phyloP scores from a whole-genome alignment of 2,888 invertebrate species.

The Lydus trimaculatus region DNA sequence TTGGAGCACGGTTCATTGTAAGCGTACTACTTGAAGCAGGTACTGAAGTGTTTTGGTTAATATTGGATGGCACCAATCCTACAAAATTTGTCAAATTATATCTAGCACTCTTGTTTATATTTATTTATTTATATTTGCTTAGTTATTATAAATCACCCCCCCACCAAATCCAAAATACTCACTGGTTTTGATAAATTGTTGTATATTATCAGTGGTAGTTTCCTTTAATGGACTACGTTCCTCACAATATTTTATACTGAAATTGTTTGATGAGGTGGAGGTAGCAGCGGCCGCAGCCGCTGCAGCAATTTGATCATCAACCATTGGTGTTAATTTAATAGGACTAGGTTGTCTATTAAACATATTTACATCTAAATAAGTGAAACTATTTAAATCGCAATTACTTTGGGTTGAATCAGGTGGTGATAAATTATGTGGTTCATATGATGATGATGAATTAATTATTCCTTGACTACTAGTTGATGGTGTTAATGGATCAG shows the following conservation, averaged over 20 bases:
- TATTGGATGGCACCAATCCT: conserved; percentile 50
- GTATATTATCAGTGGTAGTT: conserved; percentile 38
- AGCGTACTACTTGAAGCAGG: conserved; percentile 44
- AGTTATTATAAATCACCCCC: no score
- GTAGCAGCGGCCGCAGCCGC: no score
- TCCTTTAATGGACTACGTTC: conserved; percentile 52
- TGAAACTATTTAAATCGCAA: conserved; percentile 43
- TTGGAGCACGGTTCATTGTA: conserved; percentile 49
- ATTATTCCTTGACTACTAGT: conserved; percentile 27
- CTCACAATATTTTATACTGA: conserved; percentile 38
- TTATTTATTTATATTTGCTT: background rate
- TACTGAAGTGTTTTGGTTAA: conserved; percentile 45
- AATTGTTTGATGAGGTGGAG: conserved; percentile 54
- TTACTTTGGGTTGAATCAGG: conserved; percentile 26
- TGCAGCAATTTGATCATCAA: conserved; percentile 51
- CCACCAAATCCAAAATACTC: conserved; percentile 32
- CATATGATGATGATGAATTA: conserved; percentile 36
- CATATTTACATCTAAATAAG: conserved; percentile 42
- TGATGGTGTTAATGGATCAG: conserved; percentile 53
- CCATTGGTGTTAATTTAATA: conserved; percentile 55
- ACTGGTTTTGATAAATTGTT: conserved; percentile 53
- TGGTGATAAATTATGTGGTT: conserved; percentile 2
- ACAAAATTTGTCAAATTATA: conserved; percentile 29
- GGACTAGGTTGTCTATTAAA: conserved; percentile 54
- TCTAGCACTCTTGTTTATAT: background rate